Conservation (phyloP, 1,140 invertebrate genomes). For the Eufriesea mexicana region DNA sequence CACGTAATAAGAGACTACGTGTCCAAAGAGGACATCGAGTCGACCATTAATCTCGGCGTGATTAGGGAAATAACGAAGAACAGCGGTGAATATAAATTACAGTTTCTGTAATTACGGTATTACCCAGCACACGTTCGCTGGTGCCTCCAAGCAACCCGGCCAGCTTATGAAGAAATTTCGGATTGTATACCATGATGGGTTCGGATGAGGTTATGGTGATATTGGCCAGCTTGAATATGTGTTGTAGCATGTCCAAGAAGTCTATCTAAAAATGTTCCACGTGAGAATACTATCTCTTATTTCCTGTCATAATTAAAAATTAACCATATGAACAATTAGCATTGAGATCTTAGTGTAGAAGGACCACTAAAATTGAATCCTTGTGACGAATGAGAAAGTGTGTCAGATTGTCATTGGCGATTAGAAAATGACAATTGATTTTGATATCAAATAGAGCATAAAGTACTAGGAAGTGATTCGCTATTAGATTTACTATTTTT, state of each 20-base stretch:
- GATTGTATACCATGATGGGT: constrained; percentile 5
- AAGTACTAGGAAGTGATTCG: not conserved
- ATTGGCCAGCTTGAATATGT: not conserved
- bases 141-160: constrained; percentile 14
- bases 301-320: not conserved
- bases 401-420: not conserved
- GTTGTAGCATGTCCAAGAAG: constrained; percentile 28
- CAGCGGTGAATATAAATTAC: not conserved
- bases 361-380: too few species aligned
- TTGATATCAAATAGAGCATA: not conserved
- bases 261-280: constrained; percentile 33
- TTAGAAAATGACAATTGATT: not conserved
- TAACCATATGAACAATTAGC: too few species aligned
- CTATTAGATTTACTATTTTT: too few species aligned
- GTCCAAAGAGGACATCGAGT: not conserved
- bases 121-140: constrained; percentile 28
- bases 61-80: not conserved
- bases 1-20: too few species aligned
- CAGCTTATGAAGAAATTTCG: constrained; percentile 20
- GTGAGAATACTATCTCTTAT: not conserved
- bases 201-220: constrained; percentile 19
- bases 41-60: not conserved
- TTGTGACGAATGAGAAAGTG: not conserved
- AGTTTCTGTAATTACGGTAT: constrained; percentile 17
- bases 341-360: too few species aligned